phyloP scores from a whole-genome alignment of 2,888 invertebrate genomes.

The Pheosia gnoma region DNA sequence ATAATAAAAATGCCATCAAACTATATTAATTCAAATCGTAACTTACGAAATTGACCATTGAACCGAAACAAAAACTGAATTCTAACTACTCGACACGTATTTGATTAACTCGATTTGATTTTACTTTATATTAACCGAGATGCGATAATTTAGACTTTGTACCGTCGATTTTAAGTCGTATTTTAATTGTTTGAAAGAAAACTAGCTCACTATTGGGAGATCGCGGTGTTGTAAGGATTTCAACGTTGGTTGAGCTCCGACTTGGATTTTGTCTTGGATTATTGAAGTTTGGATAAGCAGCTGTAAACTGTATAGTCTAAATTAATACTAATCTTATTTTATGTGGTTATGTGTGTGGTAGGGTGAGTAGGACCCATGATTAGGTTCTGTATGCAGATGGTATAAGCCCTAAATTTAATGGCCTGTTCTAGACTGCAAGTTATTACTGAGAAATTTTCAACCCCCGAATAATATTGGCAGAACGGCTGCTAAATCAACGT shows the following conservation, averaged over 20 bases:
- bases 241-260: constrained; percentile 40
- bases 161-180: constrained; percentile 7
- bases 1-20: constrained; percentile 30
- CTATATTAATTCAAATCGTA: constrained; percentile 31
- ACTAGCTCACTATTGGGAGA: constrained; percentile 43
- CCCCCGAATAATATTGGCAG: no score
- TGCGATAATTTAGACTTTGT: constrained; percentile 15
- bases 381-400: no score
- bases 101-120: constrained; percentile 48
- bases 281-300: constrained; percentile 14
- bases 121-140: constrained; percentile 10
- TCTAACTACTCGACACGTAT: constrained; percentile 37
- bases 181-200: constrained; percentile 24
- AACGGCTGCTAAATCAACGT: no score
- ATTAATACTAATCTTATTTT: no score
- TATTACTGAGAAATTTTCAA: no score
- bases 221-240: constrained; percentile 52
- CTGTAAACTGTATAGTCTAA: neutral
- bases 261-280: constrained; percentile 31
- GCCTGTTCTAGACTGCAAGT: no score
- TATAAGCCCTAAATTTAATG: no score
- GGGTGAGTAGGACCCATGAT: no score
- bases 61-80: constrained; percentile 34
- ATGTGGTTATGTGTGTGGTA: no score
- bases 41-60: neutral